A percentile compares a stretch with the other conserved stretches of the same genome.
These are phyloP conservation scores for Cylloceria caligata DNA, from an alignment of 2,888 invertebrate genomes.

Conservation along the genomic window DNA sequence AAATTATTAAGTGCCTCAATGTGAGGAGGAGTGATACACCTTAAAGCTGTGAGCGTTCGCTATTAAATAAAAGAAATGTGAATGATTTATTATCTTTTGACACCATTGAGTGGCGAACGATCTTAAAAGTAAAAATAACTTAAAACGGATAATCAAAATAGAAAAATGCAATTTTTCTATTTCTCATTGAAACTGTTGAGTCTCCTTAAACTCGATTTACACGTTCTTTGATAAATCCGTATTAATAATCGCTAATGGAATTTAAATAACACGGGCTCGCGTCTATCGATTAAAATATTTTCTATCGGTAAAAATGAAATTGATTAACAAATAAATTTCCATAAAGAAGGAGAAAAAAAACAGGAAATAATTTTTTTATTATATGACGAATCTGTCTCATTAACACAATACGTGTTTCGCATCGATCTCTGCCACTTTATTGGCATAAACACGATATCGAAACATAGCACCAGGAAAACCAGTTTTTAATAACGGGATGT, in stretches of 20 bases:
- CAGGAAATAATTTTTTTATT: no score
- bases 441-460: neutral
- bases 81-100: no score
- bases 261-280: neutral
- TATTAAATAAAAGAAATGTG: no score
- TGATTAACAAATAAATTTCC: neutral
- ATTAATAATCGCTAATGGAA: neutral
- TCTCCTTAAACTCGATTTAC: no score
- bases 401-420: neutral
- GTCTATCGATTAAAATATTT: neutral
- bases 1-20: conserved; percentile 1
- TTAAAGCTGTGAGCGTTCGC: neutral
- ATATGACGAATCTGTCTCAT: no score
- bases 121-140: no score
- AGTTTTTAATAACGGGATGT: neutral
- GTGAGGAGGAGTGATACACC: neutral
- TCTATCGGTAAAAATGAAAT: neutral
- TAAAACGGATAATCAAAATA: no score
- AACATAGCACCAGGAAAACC: neutral
- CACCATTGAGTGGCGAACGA: no score
- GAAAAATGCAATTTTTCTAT: no score
- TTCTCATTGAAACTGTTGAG: no score
- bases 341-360: no score
- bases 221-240: no score
- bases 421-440: neutral